Base-by-base conservation (phyloP, 2,113 vertebrate genomes). In the Fukomys damarensis region DNA sequence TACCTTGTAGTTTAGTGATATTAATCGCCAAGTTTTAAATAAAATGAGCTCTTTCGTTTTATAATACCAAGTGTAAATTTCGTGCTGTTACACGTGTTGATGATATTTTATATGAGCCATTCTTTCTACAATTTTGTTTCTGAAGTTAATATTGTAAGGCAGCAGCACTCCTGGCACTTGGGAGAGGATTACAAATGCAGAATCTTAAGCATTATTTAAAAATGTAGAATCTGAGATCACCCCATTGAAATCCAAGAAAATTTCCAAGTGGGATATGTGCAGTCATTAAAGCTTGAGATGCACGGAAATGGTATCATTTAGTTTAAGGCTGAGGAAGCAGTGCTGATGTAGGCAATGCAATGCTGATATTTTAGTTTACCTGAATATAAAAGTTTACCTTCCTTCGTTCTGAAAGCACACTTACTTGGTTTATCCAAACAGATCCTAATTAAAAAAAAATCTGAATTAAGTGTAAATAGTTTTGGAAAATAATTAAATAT, bases 391-490 rank as follows among this genome's bases (percentile, higher is more conserved):
- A 95, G 8, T 0, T 17, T 77, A 83, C 8, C 68, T 66, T 89
- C 4, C 16, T 93, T 89, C 20, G 58, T 11, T 22, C 1, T 77
- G 35, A 43, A 96, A 84, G 17, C 11, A 43, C 74, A 49, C 38
- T 61, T 76, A 52, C 20, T 87, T 90, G 19, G 3, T 74, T 97
- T 93, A 46, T 76, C 59, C 19, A 95, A 89, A 68, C 19, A 65
- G 19, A 91, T 49, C 66, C 32, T 68, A 65, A 49, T 52, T 65
- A 76, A 65, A 38, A 32, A 38, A 82, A 76, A 35, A 52, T 96
- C 38, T 80, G 12, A 95, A 84, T 94, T 93, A 90, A 87, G 32
- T 92, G 13, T 81, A 92, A 89, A 91, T 95, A 96, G 72, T 52
- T 97, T 92, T 56, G 22, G 30, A 81, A 95, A 89, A 52, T 68